phyloP scores from a whole-genome alignment of 2,113 vertebrate genomes.

The Vireo altiloquus region DNA sequence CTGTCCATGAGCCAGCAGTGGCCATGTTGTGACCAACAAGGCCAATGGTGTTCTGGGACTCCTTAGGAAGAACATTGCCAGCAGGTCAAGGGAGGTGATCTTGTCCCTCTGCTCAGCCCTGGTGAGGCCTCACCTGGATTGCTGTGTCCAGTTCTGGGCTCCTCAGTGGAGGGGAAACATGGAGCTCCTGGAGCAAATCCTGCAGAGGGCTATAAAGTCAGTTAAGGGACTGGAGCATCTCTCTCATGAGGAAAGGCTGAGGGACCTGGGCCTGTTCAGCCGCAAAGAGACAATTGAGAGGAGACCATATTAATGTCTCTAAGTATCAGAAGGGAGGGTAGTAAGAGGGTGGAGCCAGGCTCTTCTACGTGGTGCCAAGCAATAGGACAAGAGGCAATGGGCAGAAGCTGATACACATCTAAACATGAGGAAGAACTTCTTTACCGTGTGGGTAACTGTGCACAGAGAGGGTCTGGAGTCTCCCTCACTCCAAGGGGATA shows the following conservation, averaged over 20 bases:
- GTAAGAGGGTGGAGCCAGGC: background rate
- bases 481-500: background rate
- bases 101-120: no score
- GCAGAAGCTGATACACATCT: background rate
- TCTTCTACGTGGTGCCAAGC: background rate
- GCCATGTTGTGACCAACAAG: no score
- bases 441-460: background rate
- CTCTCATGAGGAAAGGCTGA: background rate
- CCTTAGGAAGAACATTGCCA: no score
- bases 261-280: background rate
- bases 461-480: background rate
- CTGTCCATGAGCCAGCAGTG: no score
- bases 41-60: no score
- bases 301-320: background rate
- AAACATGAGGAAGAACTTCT: background rate
- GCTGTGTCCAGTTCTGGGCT: no score
- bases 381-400: background rate
- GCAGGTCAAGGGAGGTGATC: no score
- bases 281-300: background rate
- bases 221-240: background rate
- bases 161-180: no score
- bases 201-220: background rate
- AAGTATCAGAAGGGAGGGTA: background rate
- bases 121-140: no score
- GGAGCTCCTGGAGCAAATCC: background rate